Percentiles rank a stretch among this genome's conserved stretches.
These are phyloP conservation scores for Oryzias sinensis DNA, from an alignment of 2,797 vertebrate species.

Conservation along the genomic window DNA sequence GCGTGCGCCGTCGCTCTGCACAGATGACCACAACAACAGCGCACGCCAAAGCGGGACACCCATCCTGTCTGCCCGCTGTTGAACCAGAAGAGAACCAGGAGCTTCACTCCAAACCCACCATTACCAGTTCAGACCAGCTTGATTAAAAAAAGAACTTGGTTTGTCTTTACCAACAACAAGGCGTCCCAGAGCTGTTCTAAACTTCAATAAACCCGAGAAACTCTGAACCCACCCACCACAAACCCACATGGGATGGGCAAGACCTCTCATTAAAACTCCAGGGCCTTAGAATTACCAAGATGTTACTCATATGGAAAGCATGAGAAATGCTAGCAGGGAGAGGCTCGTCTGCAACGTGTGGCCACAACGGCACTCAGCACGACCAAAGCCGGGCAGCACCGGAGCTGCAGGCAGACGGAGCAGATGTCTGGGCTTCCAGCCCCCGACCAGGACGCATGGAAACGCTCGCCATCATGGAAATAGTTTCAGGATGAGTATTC, in stretches of 20 bases:
- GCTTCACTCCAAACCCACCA: slow-evolving; percentile 6
- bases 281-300: slow-evolving; percentile 76
- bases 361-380: slow-evolving; percentile 65
- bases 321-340: slow-evolving; percentile 71
- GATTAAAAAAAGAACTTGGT: slow-evolving; percentile 49
- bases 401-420: slow-evolving; percentile 50
- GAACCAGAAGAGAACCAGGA: too few species aligned
- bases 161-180: slow-evolving; percentile 68
- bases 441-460: slow-evolving; percentile 48
- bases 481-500: background rate
- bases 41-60: too few species aligned
- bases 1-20: slow-evolving; percentile 38
- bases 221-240: slow-evolving; percentile 76
- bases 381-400: slow-evolving; percentile 51
- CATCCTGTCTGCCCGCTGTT: too few species aligned
- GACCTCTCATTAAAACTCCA: slow-evolving; percentile 79
- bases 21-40: slow-evolving; percentile 17
- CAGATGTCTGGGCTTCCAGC: slow-evolving; percentile 65
- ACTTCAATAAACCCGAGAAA: slow-evolving; percentile 70
- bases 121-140: slow-evolving; percentile 65
- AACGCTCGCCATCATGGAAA: slow-evolving; percentile 39
- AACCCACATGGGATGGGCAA: slow-evolving; percentile 66
- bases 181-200: slow-evolving; percentile 63
- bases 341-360: slow-evolving; percentile 70
- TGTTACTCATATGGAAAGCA: slow-evolving; percentile 76